Conservation (phyloP, 2,113 vertebrate genomes). For the Larimichthys crocea region DNA sequence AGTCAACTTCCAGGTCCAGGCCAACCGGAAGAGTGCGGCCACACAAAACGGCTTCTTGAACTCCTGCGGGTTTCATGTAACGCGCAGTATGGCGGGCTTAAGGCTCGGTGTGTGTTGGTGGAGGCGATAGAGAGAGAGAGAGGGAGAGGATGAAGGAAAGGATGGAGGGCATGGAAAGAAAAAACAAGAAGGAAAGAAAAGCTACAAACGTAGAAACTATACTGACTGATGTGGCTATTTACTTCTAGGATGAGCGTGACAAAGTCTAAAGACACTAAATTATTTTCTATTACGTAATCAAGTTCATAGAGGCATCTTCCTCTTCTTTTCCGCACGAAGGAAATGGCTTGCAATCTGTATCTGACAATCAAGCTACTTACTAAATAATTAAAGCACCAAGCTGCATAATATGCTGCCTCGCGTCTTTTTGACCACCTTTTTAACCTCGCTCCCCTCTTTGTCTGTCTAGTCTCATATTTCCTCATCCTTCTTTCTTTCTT, state of each 20-base stretch:
- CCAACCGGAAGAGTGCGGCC: constrained; percentile 28
- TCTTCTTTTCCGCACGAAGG: background rate
- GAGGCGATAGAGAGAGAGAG: background rate
- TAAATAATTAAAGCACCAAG: background rate
- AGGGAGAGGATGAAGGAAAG: background rate
- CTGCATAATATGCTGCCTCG: background rate
- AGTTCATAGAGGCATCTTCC: background rate
- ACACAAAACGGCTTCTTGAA: constrained; percentile 36
- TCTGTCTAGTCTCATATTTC: background rate
- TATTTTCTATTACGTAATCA: background rate
- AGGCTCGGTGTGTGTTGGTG: background rate
- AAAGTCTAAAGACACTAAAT: background rate
- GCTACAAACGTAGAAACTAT: background rate
- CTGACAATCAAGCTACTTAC: constrained; percentile 2
- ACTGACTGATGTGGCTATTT: background rate
- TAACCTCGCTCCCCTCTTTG: background rate
- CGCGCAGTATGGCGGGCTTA: constrained; percentile 20
- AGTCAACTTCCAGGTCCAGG: constrained; percentile 64
- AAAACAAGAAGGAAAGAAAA: background rate
- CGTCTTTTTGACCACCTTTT: background rate
- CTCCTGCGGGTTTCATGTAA: no score
- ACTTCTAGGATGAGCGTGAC: background rate
- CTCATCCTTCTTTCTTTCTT: background rate
- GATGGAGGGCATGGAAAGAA: background rate
- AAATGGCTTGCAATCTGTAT: background rate